Conservation (phyloP, 2,888 invertebrate genomes). For the Aplocera efformata region DNA sequence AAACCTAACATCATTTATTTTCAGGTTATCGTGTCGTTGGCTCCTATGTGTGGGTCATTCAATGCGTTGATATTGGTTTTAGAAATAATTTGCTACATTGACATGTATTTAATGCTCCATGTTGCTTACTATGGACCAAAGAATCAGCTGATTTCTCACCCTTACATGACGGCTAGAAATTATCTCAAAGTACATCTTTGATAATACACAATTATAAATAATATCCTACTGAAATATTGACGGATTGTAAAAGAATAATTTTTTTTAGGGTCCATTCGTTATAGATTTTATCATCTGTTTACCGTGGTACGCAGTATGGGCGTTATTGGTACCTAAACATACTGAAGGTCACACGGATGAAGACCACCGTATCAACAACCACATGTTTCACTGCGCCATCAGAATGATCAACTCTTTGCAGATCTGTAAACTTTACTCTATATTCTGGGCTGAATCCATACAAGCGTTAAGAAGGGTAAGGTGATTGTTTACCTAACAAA, state of each 20-base stretch:
- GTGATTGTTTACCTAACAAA: no score
- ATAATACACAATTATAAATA: no score
- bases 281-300: slow-evolving; percentile 69
- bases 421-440: slow-evolving; percentile 65
- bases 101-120: slow-evolving; percentile 74
- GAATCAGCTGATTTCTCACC: slow-evolving; percentile 75
- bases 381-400: slow-evolving; percentile 60
- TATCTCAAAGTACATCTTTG: slow-evolving; percentile 53
- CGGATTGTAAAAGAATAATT: slow-evolving; percentile 14
- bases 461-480: slow-evolving; percentile 65
- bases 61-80: slow-evolving; percentile 51
- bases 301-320: slow-evolving; percentile 68
- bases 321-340: slow-evolving; percentile 54
- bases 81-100: slow-evolving; percentile 68
- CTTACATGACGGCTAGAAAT: slow-evolving; percentile 72
- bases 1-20: slow-evolving; percentile 19
- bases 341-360: slow-evolving; percentile 51
- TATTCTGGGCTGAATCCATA: slow-evolving; percentile 67
- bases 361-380: slow-evolving; percentile 47
- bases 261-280: slow-evolving; percentile 58
- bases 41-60: slow-evolving; percentile 53
- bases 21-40: slow-evolving; percentile 61
- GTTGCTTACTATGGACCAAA: slow-evolving; percentile 73
- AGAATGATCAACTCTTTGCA: slow-evolving; percentile 67
- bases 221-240: no score